A percentile compares a stretch with the other conserved stretches of the same genome.
These are phyloP conservation scores for Malthinus seriepunctatus DNA, from an alignment of 2,888 invertebrate genomes.

Conservation along the genomic window DNA sequence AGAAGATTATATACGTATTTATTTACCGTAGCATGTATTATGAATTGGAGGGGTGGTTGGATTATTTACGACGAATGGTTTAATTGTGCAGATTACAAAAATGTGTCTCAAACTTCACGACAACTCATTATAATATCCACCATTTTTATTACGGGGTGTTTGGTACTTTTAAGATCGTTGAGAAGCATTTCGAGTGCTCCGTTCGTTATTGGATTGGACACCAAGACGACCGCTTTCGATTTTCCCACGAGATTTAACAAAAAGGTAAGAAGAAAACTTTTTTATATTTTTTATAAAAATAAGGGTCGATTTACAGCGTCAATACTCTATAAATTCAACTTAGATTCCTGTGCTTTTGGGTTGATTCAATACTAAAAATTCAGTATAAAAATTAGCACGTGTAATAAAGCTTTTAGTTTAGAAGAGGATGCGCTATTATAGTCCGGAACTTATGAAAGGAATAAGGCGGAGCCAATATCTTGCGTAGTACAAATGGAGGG, in stretches of 20 bases:
- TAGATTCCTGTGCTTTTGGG: too few relatives aligned
- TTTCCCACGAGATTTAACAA: constrained; percentile 62
- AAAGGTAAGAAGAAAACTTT: constrained; percentile 48
- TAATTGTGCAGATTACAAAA: constrained; percentile 15
- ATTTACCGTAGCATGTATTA: constrained; percentile 56
- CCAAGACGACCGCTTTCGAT: constrained; percentile 59
- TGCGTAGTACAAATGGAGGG: too few relatives aligned
- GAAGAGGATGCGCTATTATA: too few relatives aligned
- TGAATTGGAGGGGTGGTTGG: constrained; percentile 62
- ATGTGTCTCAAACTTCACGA: constrained; percentile 22
- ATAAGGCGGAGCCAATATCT: too few relatives aligned
- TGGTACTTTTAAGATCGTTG: constrained; percentile 52
- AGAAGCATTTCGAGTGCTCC: constrained; percentile 63
- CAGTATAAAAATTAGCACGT: too few relatives aligned
- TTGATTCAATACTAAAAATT: too few relatives aligned
- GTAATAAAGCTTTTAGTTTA: too few relatives aligned
- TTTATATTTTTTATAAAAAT: too few relatives aligned
- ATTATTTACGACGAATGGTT: constrained; percentile 46
- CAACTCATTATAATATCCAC: constrained; percentile 7
- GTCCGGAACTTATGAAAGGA: too few relatives aligned
- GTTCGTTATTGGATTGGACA: constrained; percentile 62
- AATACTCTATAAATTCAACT: too few relatives aligned
- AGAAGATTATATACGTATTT: constrained; percentile 55
- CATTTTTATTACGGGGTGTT: neutral
- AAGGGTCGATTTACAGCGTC: too few relatives aligned